Base-by-base conservation (phyloP, 1,140 invertebrate genomes). In the Formica selysi region DNA sequence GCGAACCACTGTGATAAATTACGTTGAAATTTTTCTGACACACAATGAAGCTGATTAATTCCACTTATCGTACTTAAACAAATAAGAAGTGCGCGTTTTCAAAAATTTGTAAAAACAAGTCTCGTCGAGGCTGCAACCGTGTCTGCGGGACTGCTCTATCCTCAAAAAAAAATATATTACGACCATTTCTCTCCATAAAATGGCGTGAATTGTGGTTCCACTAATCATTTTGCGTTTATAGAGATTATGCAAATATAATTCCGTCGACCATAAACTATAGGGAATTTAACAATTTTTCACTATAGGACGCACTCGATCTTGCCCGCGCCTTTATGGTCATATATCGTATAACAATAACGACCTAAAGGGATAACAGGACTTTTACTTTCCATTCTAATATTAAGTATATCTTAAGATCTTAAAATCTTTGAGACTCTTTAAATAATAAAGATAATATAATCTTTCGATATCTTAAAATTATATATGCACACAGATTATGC, bases 211-310 rank as follows among this genome's bases (percentile, higher is more conserved):
- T 83, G 79, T 74, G 68, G 57, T 29, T 54, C 54, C 68, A 83
- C 61, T 68, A 73, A 83, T 83, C 68, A 38, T 83, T 83, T 83
- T 83, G 68, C 54, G 65, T 68, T 83, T 83, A 83, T 83, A 74
- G 79, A 83, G 79, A 83, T 83, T 83, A 62, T 83, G 79, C 54
- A 83, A 83, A 83, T 83, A 83, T 13, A 73, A 38, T 83, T 54
- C 44, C 6, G 26, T 38, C n/a, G 54, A 59, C 68, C 48, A 83
- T 74, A 83, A 74, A 83, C 68, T 83, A 83, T 61, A 22, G 19
- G 19, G 41, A 83, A 83, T 83, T 74, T 83, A 73, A 83, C 68
- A 74, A 83, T 83, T 83, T 83, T 83, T 74, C 68, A 83, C 19
- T 26, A 81, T 54, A 41, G 68, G 54, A 83, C 79, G 67, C 54